A percentile compares a stretch with the other conserved stretches of the same genome.
These are phyloP conservation scores for Machimus atricapillus DNA, from an alignment of 2,888 invertebrate genomes.

Conservation along the genomic window DNA sequence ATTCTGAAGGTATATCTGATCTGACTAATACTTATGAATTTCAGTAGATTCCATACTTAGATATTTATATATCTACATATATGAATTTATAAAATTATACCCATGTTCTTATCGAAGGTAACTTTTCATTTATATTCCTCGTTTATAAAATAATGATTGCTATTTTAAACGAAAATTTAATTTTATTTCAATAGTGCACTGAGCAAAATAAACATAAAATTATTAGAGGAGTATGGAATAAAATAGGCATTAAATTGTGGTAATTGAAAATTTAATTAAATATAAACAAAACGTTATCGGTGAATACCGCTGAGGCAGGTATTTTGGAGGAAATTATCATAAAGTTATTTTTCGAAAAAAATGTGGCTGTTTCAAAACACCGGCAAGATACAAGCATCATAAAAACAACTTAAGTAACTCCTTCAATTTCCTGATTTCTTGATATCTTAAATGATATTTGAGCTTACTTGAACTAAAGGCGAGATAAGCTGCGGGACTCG, in stretches of 20 bases:
- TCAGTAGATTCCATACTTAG: too few species aligned
- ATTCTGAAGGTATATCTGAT: neutral
- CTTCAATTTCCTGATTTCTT: neutral
- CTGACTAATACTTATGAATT: neutral
- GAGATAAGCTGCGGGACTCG: neutral
- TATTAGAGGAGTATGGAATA: neutral
- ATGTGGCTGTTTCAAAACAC: neutral
- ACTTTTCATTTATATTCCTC: neutral
- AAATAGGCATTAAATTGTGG: neutral
- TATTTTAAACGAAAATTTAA: neutral
- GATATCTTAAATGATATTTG: neutral
- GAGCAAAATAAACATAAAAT: neutral
- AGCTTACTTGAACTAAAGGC: neutral
- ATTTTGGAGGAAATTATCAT: neutral
- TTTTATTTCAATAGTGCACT: neutral
- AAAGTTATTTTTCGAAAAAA: neutral
- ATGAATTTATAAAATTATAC: too few species aligned
- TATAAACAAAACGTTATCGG: neutral
- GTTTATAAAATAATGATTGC: neutral
- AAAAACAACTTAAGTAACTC: neutral
- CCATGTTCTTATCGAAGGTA: too few species aligned
- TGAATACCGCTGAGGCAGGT: neutral
- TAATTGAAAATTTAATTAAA: neutral
- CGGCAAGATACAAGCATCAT: neutral
- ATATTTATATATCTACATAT: too few species aligned